Evolutionary conservation across 2,113 vertebrate genomes (phyloP).

Genomic region (Micronycteris hirsuta): DNA sequence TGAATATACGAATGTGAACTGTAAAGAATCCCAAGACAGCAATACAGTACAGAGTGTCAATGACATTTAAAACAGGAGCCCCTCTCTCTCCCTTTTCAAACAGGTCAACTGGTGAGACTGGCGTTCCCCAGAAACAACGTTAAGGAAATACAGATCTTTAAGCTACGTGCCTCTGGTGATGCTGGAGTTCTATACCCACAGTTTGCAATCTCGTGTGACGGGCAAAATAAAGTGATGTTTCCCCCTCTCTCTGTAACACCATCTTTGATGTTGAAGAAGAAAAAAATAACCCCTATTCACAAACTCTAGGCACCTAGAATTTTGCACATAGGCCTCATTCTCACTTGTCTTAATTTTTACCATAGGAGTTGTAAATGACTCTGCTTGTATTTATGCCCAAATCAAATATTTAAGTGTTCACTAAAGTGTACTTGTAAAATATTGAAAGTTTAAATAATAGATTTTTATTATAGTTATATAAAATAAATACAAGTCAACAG

Average conservation of each 20-base stretch:
- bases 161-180: background rate
- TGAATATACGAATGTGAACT: background rate
- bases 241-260: background rate
- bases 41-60: background rate
- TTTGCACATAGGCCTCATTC: background rate
- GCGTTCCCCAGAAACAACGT: background rate
- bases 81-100: background rate
- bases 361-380: background rate
- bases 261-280: background rate
- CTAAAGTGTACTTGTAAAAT: background rate
- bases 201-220: background rate
- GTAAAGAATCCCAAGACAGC: background rate
- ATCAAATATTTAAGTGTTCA: background rate
- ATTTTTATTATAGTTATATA: background rate
- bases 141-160: background rate
- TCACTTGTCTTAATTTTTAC: conserved; percentile 14
- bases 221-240: background rate
- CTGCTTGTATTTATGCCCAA: background rate
- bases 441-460: background rate
- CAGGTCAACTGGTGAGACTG: background rate
- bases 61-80: background rate
- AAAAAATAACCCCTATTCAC: background rate
- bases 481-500: background rate
- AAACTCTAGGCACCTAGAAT: background rate
- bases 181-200: background rate